Conservation (phyloP, 2,888 invertebrate species). For the Timandra comae region DNA sequence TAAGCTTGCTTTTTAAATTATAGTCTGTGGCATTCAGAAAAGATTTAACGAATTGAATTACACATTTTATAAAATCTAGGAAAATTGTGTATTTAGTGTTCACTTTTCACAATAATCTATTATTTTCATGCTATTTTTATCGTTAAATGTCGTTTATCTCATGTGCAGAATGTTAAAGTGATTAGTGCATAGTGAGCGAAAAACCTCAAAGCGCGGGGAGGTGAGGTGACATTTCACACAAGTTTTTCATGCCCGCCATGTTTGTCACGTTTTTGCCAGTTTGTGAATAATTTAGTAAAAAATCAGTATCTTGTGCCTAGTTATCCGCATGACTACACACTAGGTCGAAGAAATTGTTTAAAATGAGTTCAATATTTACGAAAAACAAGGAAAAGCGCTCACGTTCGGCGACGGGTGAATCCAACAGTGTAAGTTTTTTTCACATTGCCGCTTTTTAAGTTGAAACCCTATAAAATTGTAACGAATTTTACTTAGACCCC, state of each 20-base stretch:
- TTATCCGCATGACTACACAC: slow-evolving; percentile 4
- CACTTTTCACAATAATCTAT: too few species aligned
- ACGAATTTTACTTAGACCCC: slow-evolving; percentile 43
- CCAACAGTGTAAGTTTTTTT: slow-evolving; percentile 52
- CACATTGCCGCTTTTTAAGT: slow-evolving; percentile 51
- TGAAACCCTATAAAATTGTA: slow-evolving; percentile 24
- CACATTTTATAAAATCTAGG: too few species aligned
- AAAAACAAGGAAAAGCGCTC: slow-evolving; percentile 46
- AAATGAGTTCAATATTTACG: slow-evolving; percentile 47
- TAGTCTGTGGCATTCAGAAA: too few species aligned
- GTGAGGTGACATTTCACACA: slow-evolving; percentile 12
- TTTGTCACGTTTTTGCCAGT: slow-evolving; percentile 71
- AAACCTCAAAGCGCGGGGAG: slow-evolving; percentile 4
- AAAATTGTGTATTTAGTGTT: too few species aligned
- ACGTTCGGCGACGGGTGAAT: slow-evolving; percentile 37
- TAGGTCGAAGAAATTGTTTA: slow-evolving; percentile 24
- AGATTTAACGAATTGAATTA: too few species aligned
- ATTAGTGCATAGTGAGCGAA: too few species aligned
- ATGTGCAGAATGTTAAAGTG: too few species aligned
- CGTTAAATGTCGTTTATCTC: too few species aligned
- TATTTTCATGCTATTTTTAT: too few species aligned
- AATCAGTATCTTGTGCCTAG: slow-evolving; percentile 20
- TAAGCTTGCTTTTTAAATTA: too few species aligned
- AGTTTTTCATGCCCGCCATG: slow-evolving; percentile 56
- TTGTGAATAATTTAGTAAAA: slow-evolving; percentile 48